These are phyloP conservation scores for cattle (Bos taurus) DNA, from an alignment of 2,113 vertebrate species.

Conservation along the genomic window ARS-UCD2.0 NC_037334.1:11863501-11864000, in stretches of 20 bases:
- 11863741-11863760: background rate
- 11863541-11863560: background rate
- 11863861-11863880: background rate
- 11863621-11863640: background rate
- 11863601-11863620: background rate
- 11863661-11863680: background rate
- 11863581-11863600: background rate
- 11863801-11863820: background rate
- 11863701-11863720: background rate
- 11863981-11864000: background rate
- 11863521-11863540: background rate
- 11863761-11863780: background rate
- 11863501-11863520: background rate
- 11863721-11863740: background rate
- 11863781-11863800: background rate
- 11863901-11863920: background rate
- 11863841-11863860: background rate
- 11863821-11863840: background rate
- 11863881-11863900: background rate
- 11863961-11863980: background rate
- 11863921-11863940: background rate
- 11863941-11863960: background rate
- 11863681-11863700: background rate
- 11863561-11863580: background rate
- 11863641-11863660: background rate